Base-by-base conservation (phyloP, 2,888 invertebrate genomes). In the Caenorhabditis afra region DNA sequence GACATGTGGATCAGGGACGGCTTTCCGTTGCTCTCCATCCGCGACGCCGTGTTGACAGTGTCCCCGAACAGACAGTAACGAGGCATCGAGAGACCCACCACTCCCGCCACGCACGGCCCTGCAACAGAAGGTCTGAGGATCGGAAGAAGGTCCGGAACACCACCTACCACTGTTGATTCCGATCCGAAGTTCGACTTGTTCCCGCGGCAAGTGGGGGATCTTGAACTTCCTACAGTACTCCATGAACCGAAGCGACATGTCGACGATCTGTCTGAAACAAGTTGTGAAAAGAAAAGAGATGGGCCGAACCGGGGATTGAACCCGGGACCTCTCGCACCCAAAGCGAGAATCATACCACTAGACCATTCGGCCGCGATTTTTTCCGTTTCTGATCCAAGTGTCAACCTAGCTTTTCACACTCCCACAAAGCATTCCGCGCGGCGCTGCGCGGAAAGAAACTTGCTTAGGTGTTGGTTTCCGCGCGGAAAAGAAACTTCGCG, bases 281-380 rank as follows among this genome's bases (percentile, higher is more conserved):
- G n/a, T n/a, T 29, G 29, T 29, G 7, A 29, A 29, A 29, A 29
- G 22, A 49, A 41, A 67, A 66, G 44, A 11, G 52, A 57, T 78
- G 74, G 80, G 78, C 82, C 76, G 78, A 78, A 77, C 76, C 81
- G 81, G 82, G 85, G 83, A 83, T 86, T 81, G 87, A 87, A 83
- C 87, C 87, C 89, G 89, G 88, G 89, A 89, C 89, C 89, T 90
- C 89, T 90, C 89, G 89, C 89, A 90, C 89, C 89, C 89, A 84
- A 89, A 90, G 88, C 89, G 87, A 88, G 89, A 89, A 89, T 90
- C 88, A 88, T 89, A 88, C 88, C 89, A 87, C 89, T 90, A 89
- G 89, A 89, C 89, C 89, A 90, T 78, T 70, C 74, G 78, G 78
- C 81, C 70, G n/a, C 71, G 57, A 23, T 16, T 35, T 1, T 29